A percentile compares a stretch with the other conserved stretches of the same genome.
phyloP scores from a whole-genome alignment of 2,888 invertebrate genomes.

The Ganaspis brasiliensis region DNA sequence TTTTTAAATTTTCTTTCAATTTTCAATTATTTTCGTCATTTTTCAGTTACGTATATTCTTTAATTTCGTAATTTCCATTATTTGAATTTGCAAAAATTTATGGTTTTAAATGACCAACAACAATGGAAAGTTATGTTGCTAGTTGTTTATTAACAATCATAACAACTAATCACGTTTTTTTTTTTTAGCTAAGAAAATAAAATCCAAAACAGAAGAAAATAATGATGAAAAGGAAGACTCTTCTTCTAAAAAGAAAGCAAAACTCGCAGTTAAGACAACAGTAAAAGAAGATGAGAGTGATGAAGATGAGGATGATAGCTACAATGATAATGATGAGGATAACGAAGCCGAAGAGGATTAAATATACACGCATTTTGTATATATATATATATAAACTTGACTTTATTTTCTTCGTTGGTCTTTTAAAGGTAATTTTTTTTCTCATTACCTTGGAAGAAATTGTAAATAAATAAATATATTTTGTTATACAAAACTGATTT shows the following conservation, averaged over 20 bases:
- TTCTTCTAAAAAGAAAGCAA: not conserved
- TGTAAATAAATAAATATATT: slow-evolving; percentile 32
- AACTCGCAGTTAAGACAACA: too few species aligned
- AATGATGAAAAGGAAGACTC: slow-evolving; percentile 14
- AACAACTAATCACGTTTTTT: too few species aligned
- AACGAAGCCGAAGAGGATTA: slow-evolving; percentile 40
- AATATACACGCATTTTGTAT: slow-evolving; percentile 21
- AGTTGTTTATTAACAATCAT: too few species aligned
- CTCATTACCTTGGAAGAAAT: not conserved
- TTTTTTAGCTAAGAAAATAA: too few species aligned
- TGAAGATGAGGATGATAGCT: slow-evolving; percentile 1
- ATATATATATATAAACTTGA: not conserved
- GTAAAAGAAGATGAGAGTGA: slow-evolving; percentile 10
- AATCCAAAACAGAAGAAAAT: not conserved
- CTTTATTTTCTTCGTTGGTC: not conserved
- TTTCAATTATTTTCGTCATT: too few species aligned
- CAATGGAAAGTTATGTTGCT: too few species aligned
- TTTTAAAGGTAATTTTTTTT: slow-evolving; percentile 32
- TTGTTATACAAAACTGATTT: slow-evolving; percentile 22
- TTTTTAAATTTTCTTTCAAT: too few species aligned
- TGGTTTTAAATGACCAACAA: too few species aligned
- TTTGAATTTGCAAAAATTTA: too few species aligned
- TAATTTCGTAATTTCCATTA: too few species aligned
- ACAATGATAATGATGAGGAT: slow-evolving; percentile 12
- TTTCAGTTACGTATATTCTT: too few species aligned